phyloP scores from a whole-genome alignment of 1,140 invertebrate species.

The Tetramorium alpestre region DNA sequence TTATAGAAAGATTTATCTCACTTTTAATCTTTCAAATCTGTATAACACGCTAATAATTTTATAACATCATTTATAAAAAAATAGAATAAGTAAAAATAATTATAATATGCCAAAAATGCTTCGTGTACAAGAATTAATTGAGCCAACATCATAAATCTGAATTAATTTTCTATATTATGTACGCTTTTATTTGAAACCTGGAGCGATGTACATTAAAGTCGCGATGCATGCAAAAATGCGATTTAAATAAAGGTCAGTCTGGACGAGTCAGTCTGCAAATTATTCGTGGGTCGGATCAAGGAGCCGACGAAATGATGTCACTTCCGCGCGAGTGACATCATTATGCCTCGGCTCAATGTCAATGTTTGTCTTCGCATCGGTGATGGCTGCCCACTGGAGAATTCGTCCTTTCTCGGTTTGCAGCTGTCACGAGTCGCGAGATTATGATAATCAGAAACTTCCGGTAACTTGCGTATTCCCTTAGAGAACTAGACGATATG shows the following conservation, averaged over 20 bases:
- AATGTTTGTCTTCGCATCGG: constrained; percentile 33
- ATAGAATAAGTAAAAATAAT: constrained; percentile 2
- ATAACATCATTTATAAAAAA: background rate
- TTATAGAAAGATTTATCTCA: background rate
- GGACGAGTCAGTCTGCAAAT: constrained; percentile 66
- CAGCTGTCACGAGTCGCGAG: constrained; percentile 34
- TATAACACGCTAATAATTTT: background rate
- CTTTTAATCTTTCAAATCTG: background rate
- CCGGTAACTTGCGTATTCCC: constrained; percentile 7
- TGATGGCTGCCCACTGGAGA: constrained; percentile 46
- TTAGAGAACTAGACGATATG: background rate
- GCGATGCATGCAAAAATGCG: background rate
- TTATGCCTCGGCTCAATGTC: constrained; percentile 68
- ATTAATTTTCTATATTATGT: background rate
- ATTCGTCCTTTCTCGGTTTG: constrained; percentile 54
- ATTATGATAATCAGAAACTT: constrained; percentile 50
- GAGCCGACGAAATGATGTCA: constrained; percentile 69
- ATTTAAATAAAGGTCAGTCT: constrained; percentile 61
- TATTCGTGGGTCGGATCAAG: constrained; percentile 65
- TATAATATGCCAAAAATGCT: background rate
- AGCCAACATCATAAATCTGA: no score
- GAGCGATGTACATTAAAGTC: background rate
- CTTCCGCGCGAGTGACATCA: constrained; percentile 75
- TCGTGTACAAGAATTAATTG: background rate
- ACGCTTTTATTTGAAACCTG: background rate